Evolutionary conservation across 1,140 invertebrate genomes (phyloP).

Genomic region (Euwallacea similis): DNA sequence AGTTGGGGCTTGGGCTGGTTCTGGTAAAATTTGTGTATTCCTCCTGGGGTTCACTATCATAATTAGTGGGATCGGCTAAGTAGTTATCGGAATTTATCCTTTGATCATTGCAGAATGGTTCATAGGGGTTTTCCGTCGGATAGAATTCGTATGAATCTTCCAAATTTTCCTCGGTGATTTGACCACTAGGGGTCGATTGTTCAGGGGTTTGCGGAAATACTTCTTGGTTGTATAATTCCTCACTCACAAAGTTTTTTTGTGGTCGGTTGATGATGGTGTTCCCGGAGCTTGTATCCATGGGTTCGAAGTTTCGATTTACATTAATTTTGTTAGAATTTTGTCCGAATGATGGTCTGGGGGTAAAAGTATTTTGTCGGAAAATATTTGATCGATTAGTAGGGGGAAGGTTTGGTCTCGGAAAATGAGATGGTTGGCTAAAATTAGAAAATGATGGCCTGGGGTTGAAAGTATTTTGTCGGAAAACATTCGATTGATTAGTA

Average conservation of each 20-base stretch:
- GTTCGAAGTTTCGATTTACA: slow-evolving; percentile 2
- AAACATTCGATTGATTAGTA: too few relatives aligned
- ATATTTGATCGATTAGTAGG: not conserved
- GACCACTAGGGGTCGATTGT: not conserved
- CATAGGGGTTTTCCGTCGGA: not conserved
- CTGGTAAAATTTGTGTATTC: not conserved
- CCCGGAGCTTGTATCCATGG: not conserved
- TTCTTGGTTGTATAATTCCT: slow-evolving; percentile 5
- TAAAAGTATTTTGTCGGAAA: not conserved
- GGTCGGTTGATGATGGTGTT: not conserved
- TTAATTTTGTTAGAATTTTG: not conserved
- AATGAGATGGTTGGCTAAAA: not conserved
- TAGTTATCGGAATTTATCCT: not conserved
- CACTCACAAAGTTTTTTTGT: not conserved
- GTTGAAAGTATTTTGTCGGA: too few relatives aligned
- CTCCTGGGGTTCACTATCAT: not conserved
- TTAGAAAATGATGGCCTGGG: not conserved
- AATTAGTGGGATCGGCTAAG: not conserved
- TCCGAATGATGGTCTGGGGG: not conserved
- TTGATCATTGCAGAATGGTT: not conserved
- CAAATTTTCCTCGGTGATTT: not conserved
- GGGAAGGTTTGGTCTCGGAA: not conserved
- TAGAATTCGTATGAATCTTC: not conserved
- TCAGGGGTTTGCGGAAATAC: not conserved
- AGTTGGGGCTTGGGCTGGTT: not conserved